Conservation (phyloP, 2,888 invertebrate genomes). For the Hemaris fuciformis region DNA sequence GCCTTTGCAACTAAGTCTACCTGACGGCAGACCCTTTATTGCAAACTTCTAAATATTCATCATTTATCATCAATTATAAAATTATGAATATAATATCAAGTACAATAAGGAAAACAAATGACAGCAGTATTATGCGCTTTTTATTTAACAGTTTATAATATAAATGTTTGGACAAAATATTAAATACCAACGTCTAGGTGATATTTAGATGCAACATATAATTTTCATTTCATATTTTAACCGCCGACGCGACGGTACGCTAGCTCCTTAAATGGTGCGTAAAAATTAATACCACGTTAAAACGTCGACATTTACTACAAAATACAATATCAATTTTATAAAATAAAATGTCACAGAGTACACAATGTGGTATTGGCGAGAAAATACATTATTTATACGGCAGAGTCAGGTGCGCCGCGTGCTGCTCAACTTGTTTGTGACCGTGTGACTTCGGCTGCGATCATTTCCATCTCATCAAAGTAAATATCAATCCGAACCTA, state of each 20-base stretch:
- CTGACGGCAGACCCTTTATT: too few relatives aligned
- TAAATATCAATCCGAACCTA: not conserved
- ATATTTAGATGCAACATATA: not conserved
- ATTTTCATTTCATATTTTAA: not conserved
- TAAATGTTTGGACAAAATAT: too few relatives aligned
- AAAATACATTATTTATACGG: not conserved
- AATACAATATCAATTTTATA: conserved; percentile 24
- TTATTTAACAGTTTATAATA: too few relatives aligned
- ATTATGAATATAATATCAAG: too few relatives aligned
- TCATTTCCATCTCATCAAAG: not conserved
- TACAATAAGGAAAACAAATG: too few relatives aligned
- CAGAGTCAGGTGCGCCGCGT: not conserved
- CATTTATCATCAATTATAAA: too few relatives aligned
- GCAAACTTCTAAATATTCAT: too few relatives aligned
- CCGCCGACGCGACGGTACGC: conserved; percentile 6
- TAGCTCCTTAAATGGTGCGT: conserved; percentile 20
- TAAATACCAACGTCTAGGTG: too few relatives aligned
- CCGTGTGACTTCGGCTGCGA: not conserved
- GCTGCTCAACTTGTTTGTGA: not conserved
- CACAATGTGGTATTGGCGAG: conserved; percentile 17
- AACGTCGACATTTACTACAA: conserved; percentile 31
- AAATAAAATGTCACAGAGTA: conserved; percentile 25
- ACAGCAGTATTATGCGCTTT: too few relatives aligned
- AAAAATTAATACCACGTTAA: conserved; percentile 21
- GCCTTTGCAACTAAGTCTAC: too few relatives aligned